Conservation (phyloP, 2,888 invertebrate genomes). For the Nipponacmea schrenckii region DNA sequence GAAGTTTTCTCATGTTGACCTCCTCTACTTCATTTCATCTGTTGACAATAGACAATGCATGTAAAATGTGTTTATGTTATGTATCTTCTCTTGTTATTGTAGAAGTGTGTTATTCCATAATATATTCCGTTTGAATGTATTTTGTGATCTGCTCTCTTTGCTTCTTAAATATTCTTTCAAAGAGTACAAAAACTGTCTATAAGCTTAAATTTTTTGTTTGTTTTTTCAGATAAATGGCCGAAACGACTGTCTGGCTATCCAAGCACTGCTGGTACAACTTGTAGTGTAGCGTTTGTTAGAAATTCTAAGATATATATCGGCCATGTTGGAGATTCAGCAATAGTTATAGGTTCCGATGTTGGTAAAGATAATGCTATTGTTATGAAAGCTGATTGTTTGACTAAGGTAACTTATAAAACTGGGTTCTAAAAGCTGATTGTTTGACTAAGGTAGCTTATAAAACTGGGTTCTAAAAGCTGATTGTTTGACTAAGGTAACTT, state of each 20-base stretch:
- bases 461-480: no score
- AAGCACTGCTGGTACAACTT: slow-evolving; percentile 97
- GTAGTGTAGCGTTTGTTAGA: slow-evolving; percentile 93
- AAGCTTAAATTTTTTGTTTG: no score
- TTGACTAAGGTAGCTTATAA: slow-evolving; percentile 52
- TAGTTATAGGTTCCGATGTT: slow-evolving; percentile 83
- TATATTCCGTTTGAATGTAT: no score
- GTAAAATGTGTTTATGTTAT: no score
- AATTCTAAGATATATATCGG: slow-evolving; percentile 92
- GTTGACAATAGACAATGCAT: no score
- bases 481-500: slow-evolving; percentile 54
- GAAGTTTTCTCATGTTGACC: no score
- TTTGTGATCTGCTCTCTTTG: no score
- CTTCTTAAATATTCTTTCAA: no score
- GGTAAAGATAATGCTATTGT: slow-evolving; percentile 32
- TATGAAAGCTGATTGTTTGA: slow-evolving; percentile 47
- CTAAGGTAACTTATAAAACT: slow-evolving; percentile 47
- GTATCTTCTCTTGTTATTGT: no score
- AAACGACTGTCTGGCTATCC: slow-evolving; percentile 93
- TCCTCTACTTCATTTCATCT: no score
- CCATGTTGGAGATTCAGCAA: slow-evolving; percentile 98
- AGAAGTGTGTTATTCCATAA: no score
- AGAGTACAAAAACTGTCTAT: no score
- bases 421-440: slow-evolving; percentile 23
- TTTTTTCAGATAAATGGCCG: slow-evolving; percentile 80